Evolutionary conservation across 2,797 vertebrate genomes (phyloP), one percentile per base, ranked within the genome.

Genomic region (Sebastes minor): DNA sequence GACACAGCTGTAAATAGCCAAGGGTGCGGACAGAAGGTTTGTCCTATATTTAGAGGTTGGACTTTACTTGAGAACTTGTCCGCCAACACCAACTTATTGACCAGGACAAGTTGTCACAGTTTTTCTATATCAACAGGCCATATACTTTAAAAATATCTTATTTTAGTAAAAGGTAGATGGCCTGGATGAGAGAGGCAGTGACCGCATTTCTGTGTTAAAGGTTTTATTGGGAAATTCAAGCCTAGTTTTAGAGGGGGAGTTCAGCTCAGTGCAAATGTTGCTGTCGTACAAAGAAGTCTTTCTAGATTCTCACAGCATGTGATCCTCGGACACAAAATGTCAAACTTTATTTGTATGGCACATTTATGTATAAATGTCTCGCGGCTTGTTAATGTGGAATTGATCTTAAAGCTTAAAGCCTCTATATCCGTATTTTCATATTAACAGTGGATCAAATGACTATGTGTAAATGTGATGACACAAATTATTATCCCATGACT

Each of bases 21-120:
- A 80, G 89, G 90, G 91, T 93, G 90, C 70, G 91, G 89, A 92
- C 94, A 89, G 87, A 85, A 79, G 80, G 76, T 86, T 92, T 82
- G 75, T 78, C 86, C 92, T 95, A 95, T 92, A 94, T 95, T 93
- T 95, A 95, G 93, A 86, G 73, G 83, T 81, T 80, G 70, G 61
- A 86, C 81, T 84, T 86, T 74, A 88, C 86, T 89, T 71, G 81
- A 88, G 83, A 88, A 82, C 84, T 75, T 74, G 80, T 87, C 75
- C 12, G 14, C 59, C 38, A 81, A 74, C 78, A 85, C 60, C 62
- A 83, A 60, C 64, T 71, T 72, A 86, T 74, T 84, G 86, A 84
- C 71, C 62, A n/a, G 59, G 28, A 76, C 46, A 33, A 13, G 59
- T 84, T 77, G 22, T 71, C 66, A 71, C 66, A 4, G 57, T 64